These are phyloP conservation scores for Acestrorhynchus altus DNA, from an alignment of 2,797 vertebrate species.

Conservation along the genomic window DNA sequence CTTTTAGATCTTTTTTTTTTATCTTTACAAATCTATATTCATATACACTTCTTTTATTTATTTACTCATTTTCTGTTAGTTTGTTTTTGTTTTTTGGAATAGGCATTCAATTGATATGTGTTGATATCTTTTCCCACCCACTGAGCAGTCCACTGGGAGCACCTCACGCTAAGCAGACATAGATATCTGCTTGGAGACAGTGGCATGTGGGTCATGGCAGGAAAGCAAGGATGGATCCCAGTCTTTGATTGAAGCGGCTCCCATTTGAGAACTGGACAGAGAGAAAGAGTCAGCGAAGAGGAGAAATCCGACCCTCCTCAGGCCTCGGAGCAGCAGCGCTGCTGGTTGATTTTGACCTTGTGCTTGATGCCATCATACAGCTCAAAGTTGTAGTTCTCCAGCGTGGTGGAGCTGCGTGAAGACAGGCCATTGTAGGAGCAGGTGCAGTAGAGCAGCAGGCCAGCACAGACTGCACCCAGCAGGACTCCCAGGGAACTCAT, in stretches of 20 bases:
- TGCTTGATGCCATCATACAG: conserved; percentile 97
- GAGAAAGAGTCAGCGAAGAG: conserved; percentile 10
- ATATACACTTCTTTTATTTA: conserved; percentile 60
- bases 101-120: conserved; percentile 84
- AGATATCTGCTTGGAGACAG: conserved; percentile 28
- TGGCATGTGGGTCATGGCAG: conserved; percentile 31
- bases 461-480: conserved; percentile 91
- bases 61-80: conserved; percentile 48
- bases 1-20: conserved; percentile 68
- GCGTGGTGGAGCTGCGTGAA: conserved; percentile 92
- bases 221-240: conserved; percentile 44
- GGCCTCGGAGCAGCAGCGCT: conserved; percentile 96
- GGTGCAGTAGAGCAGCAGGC: conserved; percentile 94
- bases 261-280: not conserved
- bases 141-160: conserved; percentile 54
- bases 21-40: conserved; percentile 75
- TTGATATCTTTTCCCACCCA: conserved; percentile 65
- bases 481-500: conserved; percentile 96
- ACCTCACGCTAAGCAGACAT: conserved; percentile 43
- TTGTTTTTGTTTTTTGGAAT: conserved; percentile 57
- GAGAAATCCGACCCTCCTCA: conserved; percentile 68
- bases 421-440: conserved; percentile 93
- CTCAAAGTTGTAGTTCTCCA: conserved; percentile 99
- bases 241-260: conserved; percentile 34
- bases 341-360: conserved; percentile 98